phyloP scores from a whole-genome alignment of 2,113 vertebrate genomes.

The Coreoperca whiteheadi region DNA sequence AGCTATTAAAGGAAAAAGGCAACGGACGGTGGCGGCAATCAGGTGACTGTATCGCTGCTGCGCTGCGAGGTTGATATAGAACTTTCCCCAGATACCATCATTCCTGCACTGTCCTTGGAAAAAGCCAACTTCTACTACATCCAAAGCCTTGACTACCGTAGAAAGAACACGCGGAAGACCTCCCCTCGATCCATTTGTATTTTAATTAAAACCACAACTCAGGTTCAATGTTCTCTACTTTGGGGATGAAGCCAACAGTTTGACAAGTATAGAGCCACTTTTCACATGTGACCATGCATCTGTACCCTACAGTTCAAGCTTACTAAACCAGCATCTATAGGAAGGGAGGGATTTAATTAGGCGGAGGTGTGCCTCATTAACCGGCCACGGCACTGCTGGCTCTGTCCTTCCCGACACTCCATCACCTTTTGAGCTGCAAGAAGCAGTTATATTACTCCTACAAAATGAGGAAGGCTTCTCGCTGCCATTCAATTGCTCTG shows the following conservation, averaged over 20 bases:
- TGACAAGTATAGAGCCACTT: not conserved
- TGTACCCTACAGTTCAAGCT: not conserved
- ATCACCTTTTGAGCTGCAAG: constrained; percentile 8
- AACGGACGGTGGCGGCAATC: constrained; percentile 13
- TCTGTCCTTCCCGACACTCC: not conserved
- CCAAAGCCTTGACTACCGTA: not conserved
- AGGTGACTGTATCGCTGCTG: constrained; percentile 16
- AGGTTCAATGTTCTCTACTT: not conserved
- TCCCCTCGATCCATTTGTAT: accelerated
- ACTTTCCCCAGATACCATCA: constrained; percentile 25
- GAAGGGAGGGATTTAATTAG: not conserved
- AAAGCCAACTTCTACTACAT: not conserved
- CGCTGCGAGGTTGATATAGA: constrained; percentile 9
- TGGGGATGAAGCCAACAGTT: not conserved
- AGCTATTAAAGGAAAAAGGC: not conserved
- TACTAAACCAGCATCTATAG: not conserved
- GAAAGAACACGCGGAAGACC: not conserved
- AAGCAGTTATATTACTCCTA: not conserved
- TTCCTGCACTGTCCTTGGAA: not conserved
- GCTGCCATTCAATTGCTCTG: constrained; percentile 3
- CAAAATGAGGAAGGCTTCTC: constrained; percentile 5
- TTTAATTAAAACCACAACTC: constrained; percentile 9
- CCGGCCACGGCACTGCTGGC: not conserved
- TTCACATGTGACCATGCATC: not conserved
- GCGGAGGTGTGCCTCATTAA: constrained; percentile 45